Base-by-base conservation (phyloP, 2,888 invertebrate genomes). In the Eupeodes luniger region DNA sequence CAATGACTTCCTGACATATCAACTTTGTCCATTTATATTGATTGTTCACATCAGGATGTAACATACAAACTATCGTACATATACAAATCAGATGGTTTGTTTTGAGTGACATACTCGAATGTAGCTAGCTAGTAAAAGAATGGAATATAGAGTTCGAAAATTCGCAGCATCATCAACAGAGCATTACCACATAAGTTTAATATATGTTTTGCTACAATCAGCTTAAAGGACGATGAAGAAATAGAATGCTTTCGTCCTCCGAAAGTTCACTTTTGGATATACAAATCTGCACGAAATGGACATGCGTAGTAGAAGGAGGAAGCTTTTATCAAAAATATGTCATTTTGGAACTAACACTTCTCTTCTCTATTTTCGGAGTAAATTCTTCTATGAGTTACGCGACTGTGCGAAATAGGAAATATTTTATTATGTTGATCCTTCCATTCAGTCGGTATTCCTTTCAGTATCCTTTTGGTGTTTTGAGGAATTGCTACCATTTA, bases 1-100 rank as follows among this genome's bases (percentile, higher is more conserved):
- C 44, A 78, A 78, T 75, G 82, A 75, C 82, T 82, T 82, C 27
- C 62, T 74, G 62, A 74, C 62, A 79, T 64, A 51, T 16, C 69
- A 59, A 70, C 82, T 64, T 66, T 64, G 51, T 40, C 34, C 55
- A 72, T 72, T 77, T 61, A 53, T 64, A 10, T 64, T 53, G 44
- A 19, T 11, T 75, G 70, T 59, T 27, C 66, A 16, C 19, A 79
- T 27, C 55, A 19, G 16, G 36, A 64, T 44, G 69, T 40, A 0
- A 5, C 40, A 40, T 1, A 40, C 40, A 40, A 7, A 40, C 40
- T 40, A 5, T 40, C 40, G 40, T 69, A 84, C 77, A 81, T 62
- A 84, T 62, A 77, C 84, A 87, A 84, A 87, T 84, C 84, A 77
- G 40, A 70, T 36, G 81, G 36, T 40, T 14, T 40, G 12, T 57